A percentile compares a stretch with the other conserved stretches of the same genome.
Evolutionary conservation across 1,140 invertebrate genomes (phyloP).

Genomic region (Pogonognathellus flavescens): DNA sequence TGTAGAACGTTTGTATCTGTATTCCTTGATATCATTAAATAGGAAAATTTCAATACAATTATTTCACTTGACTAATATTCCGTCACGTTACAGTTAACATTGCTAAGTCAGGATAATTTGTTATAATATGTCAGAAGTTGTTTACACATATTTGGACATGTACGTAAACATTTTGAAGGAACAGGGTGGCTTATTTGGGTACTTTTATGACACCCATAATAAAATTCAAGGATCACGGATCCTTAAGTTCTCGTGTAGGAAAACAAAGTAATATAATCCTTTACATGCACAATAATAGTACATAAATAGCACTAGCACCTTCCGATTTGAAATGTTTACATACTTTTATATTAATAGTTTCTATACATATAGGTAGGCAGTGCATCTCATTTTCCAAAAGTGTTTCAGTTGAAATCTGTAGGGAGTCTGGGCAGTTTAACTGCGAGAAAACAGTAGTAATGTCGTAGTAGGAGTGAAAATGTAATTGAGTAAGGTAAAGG

Average conservation of each 20-base stretch:
- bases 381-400: background rate
- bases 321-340: background rate
- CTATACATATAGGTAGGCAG: background rate
- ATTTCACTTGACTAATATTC: too few species aligned
- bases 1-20: too few species aligned
- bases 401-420: background rate
- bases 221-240: slow-evolving; percentile 22
- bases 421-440: background rate
- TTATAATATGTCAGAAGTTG: slow-evolving; percentile 7
- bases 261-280: background rate
- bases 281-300: background rate
- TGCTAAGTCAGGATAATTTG: background rate
- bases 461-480: background rate
- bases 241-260: background rate
- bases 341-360: background rate
- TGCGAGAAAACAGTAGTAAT: background rate
- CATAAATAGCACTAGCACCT: slow-evolving; percentile 29
- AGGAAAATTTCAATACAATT: background rate
- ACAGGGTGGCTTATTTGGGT: slow-evolving; percentile 6
- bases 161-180: slow-evolving; percentile 35
- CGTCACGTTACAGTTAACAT: background rate
- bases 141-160: slow-evolving; percentile 45
- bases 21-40: background rate
- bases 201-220: slow-evolving; percentile 28
- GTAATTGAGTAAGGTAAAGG: slow-evolving; percentile 35